These are phyloP conservation scores for Liparis tanakae DNA, from an alignment of 2,797 vertebrate species.

Conservation along the genomic window DNA sequence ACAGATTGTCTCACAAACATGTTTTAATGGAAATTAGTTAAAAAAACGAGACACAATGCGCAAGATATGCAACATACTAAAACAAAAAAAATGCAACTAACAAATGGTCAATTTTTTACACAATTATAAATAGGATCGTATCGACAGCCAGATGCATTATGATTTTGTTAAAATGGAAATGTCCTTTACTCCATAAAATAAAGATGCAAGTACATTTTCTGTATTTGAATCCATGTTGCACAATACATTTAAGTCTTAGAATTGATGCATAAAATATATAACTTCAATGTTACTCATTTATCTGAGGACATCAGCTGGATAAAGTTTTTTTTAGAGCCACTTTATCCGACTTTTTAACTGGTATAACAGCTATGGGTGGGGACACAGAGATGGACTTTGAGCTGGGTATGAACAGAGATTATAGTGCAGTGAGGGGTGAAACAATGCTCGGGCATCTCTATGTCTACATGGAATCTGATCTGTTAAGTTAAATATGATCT, in stretches of 20 bases:
- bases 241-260: neutral
- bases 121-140: neutral
- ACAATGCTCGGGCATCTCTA: neutral
- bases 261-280: neutral
- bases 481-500: constrained; percentile 14
- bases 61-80: neutral
- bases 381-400: constrained; percentile 13
- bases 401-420: constrained; percentile 11
- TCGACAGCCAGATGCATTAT: too few relatives aligned
- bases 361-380: neutral
- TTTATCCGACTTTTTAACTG: neutral
- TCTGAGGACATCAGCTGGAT: neutral
- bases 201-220: too few relatives aligned
- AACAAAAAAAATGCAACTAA: neutral
- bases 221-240: too few relatives aligned
- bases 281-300: neutral
- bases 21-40: neutral
- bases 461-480: neutral
- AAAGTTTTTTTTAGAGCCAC: too few relatives aligned
- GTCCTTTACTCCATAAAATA: too few relatives aligned
- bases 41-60: too few relatives aligned
- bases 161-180: too few relatives aligned
- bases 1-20: neutral
- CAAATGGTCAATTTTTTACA: neutral
- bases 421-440: neutral